Evolutionary conservation across 2,113 vertebrate species (phyloP), one percentile per base, ranked within the genome.

Genomic region (Podilymbus podiceps): DNA sequence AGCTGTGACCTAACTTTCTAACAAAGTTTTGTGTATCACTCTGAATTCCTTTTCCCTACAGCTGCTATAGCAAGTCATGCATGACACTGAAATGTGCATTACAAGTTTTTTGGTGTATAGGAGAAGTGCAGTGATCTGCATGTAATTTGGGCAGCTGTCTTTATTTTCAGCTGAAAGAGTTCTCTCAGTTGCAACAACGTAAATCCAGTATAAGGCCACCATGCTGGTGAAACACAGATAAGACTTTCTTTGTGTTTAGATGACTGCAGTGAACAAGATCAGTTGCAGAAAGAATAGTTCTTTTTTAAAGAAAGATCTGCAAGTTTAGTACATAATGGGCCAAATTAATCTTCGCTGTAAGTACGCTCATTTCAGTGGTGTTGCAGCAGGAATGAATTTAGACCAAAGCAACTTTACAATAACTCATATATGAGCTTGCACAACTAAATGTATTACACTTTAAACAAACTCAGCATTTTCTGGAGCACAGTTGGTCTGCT

Each of bases 401-500:
- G 81, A 93, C 85, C 2, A 2, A 86, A 88, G 90, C 92, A 84
- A 75, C 91, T 97, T 97, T 96, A 93, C 88, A 95, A 69, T 91
- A 95, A 93, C 58, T 89, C 89, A 73, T 93, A 93, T 96, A 96
- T 85, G 94, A 93, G 66, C 87, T 73, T 5, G 71, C 74, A 64
- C 93, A 85, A 93, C 96, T 82, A 82, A 94, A 89, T 78, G 93
- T 87, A 78, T 93, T 95, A 93, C 94, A 75, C 85, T 95, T 96
- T 93, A 93, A 95, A 95, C 87, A 96, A 97, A 96, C 85, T 95
- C 94, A 95, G 91, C 96, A 95, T 93, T 96, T 84, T 96, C 84
- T 89, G 84, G 77, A 93, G 58, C 94, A 55, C 63, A 68, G 93
- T 87, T 94, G 81, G 84, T 96, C 93, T 83, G 93, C 93, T 95